Conservation (phyloP, 2,888 invertebrate species). For the Plagiodera versicolora region DNA sequence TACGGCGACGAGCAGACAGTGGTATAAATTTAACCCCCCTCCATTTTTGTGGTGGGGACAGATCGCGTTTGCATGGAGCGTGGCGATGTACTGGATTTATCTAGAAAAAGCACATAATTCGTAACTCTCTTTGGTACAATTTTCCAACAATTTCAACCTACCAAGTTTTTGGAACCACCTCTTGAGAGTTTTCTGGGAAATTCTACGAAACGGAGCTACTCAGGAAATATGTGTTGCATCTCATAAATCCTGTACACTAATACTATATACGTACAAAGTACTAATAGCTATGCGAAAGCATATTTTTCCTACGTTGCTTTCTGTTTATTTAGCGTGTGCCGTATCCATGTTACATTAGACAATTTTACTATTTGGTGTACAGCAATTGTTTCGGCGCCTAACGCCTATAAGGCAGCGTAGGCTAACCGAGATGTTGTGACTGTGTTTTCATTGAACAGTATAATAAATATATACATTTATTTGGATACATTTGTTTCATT, state of each 20-base stretch:
- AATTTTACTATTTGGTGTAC: constrained; percentile 60
- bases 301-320: constrained; percentile 53
- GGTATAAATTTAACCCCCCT: background rate
- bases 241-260: constrained; percentile 46
- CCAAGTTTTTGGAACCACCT: constrained; percentile 30
- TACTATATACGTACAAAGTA: constrained; percentile 57
- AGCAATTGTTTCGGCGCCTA: constrained; percentile 55
- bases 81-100: constrained; percentile 38
- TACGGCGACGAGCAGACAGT: constrained; percentile 49
- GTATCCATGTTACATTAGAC: constrained; percentile 59
- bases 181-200: too few species aligned
- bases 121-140: background rate
- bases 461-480: constrained; percentile 78
- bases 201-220: background rate
- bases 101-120: background rate
- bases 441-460: constrained; percentile 69
- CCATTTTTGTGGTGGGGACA: constrained; percentile 35
- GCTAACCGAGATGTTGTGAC: constrained; percentile 56
- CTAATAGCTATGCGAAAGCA: constrained; percentile 54
- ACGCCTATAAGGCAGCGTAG: constrained; percentile 31
- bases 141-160: constrained; percentile 45
- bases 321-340: constrained; percentile 56
- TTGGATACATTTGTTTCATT: constrained; percentile 53
- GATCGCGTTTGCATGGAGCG: constrained; percentile 52
- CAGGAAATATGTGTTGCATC: background rate